Conservation (phyloP, 2,888 invertebrate species). For the Megalurothrips usitatus region DNA sequence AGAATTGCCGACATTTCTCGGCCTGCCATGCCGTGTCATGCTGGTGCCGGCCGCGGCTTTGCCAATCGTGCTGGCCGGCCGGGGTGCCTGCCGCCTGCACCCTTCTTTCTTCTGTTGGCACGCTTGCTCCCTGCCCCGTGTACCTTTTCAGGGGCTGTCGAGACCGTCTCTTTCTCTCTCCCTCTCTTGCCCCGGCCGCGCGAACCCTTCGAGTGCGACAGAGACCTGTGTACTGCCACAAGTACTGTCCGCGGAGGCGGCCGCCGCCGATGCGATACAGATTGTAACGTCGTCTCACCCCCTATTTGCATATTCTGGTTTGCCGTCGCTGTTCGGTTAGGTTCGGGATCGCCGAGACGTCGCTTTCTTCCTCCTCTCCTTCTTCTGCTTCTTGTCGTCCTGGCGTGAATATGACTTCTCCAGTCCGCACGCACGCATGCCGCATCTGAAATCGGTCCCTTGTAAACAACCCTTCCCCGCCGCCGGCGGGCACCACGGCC, state of each 20-base stretch:
- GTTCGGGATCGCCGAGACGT: background rate
- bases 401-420: no score
- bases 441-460: background rate
- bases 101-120: slow-evolving; percentile 4
- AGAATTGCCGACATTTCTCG: no score
- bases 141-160: no score
- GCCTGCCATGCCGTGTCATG: no score
- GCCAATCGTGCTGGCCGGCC: no score
- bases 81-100: no score
- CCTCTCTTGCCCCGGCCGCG: background rate
- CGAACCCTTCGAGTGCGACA: background rate
- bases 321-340: background rate
- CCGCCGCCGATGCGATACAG: slow-evolving; percentile 18
- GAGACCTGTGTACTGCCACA: background rate
- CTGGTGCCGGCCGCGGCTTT: no score
- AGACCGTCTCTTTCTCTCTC: background rate
- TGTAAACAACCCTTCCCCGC: background rate
- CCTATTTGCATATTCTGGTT: slow-evolving; percentile 22
- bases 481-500: background rate
- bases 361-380: background rate
- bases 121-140: background rate
- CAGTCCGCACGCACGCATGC: background rate
- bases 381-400: background rate
- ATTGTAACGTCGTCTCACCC: slow-evolving; percentile 12
- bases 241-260: background rate